Base-by-base conservation (phyloP, 2,888 invertebrate species). In the Standfussiana lucernea region DNA sequence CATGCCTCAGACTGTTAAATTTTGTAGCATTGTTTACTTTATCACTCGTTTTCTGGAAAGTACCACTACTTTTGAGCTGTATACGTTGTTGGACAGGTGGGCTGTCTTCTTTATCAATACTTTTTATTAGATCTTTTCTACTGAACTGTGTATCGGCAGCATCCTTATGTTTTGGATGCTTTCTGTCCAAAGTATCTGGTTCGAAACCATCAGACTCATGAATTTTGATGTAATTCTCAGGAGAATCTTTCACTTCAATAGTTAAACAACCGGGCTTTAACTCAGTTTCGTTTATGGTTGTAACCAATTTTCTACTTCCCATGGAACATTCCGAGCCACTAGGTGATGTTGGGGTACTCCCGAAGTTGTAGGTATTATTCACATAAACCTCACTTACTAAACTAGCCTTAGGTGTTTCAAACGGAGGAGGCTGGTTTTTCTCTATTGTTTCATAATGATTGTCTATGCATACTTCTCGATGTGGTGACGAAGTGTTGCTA, bases 151-250 rank as follows among this genome's bases (percentile, higher is more conserved):
- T 87, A 75, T 94, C 94, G 42, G 90, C 79, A 42, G 88, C 83
- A 78, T 93, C 93, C 90, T 94, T 96, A 56, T 95, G 93, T 89
- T 96, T 96, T 3, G 91, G 97, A 64, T 98, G 97, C 91, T 98
- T 98, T 42, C 98, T 97, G 90, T 99, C 99, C 75, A 99, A 95
- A 0, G 99, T 99, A 86, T 99, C 98, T 0, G 98, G 98, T 92
- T 99, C 99, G 89, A 98, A 99, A 74, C 97, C 98, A 88, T 98
- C 98, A 3, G 98, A 98, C 90, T 98, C 98, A 76, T 98, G 97
- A 69, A 98, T 98, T 89, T 97, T 97, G 13, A 98, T 97, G 85
- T 98, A 98, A 90, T 98, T 98, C 88, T 98, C 98, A 0, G 98
- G 98, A 35, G 98, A 97, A 92, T 98, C 98, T 91, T 98, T 98